phyloP scores from a whole-genome alignment of 2,797 vertebrate species.

The Premnoplex brunnescens region DNA sequence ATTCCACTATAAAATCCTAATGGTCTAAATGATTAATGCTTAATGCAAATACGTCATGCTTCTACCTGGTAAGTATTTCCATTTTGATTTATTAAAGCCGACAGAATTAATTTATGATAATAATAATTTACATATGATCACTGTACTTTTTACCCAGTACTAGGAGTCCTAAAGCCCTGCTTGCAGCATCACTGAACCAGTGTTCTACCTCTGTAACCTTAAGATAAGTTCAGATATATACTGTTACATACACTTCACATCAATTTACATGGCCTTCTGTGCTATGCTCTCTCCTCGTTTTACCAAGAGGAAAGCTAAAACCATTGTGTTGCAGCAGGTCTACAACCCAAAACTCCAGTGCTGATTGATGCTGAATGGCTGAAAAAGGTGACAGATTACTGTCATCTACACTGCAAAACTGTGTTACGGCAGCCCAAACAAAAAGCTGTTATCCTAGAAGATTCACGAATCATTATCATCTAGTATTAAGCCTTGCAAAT shows the following conservation, averaged over 20 bases:
- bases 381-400: not conserved
- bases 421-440: rapidly evolving
- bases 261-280: not conserved
- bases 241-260: not conserved
- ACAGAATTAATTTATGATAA: not conserved
- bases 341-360: not conserved
- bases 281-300: not conserved
- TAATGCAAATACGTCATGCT: not conserved
- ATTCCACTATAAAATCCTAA: not conserved
- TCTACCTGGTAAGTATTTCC: not conserved
- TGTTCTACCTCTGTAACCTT: not conserved
- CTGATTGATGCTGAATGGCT: rapidly evolving
- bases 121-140: not conserved
- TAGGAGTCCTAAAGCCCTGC: not conserved
- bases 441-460: not conserved
- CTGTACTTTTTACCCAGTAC: not conserved
- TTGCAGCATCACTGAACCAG: not conserved
- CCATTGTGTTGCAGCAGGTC: not conserved
- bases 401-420: not conserved
- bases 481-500: not conserved
- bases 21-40: not conserved
- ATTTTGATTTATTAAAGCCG: not conserved
- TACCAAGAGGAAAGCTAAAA: not conserved
- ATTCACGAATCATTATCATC: not conserved
- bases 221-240: not conserved